Evolutionary conservation across 2,113 vertebrate genomes (phyloP).

Genomic region (Dromiciops gliroides): DNA sequence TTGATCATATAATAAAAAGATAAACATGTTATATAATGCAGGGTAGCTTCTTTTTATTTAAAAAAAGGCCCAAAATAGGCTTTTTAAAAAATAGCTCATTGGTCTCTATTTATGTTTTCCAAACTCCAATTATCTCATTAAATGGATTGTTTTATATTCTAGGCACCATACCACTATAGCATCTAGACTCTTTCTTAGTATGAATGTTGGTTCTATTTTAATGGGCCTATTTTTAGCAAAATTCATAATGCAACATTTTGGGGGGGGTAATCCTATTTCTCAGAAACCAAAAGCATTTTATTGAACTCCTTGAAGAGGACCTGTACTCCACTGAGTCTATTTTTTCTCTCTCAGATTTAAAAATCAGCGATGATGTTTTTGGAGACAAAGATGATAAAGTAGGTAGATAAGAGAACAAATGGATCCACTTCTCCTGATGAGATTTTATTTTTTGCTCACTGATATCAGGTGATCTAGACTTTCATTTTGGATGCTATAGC

Average conservation of each 20-base stretch:
- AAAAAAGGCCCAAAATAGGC: conserved; percentile 33
- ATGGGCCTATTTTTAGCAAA: conserved; percentile 57
- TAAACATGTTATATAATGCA: background rate
- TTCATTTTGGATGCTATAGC: background rate
- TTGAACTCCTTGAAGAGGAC: background rate
- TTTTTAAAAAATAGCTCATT: conserved; percentile 44
- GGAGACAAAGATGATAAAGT: background rate
- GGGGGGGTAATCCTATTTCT: conserved; percentile 25
- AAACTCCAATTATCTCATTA: conserved; percentile 62
- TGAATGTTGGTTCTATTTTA: conserved; percentile 51
- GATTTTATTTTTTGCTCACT: conserved; percentile 39
- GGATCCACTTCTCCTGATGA: background rate
- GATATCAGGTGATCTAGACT: background rate
- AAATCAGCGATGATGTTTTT: conserved; percentile 29
- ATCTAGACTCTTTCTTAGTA: conserved; percentile 39
- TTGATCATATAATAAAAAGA: background rate
- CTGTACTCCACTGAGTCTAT: background rate
- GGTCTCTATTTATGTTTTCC: conserved; percentile 54
- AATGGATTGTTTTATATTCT: conserved; percentile 59
- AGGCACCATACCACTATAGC: conserved; percentile 33
- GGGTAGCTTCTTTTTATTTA: conserved; percentile 5
- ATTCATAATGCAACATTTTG: conserved; percentile 30
- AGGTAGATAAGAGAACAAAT: conserved; percentile 46
- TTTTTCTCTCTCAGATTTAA: conserved; percentile 15
- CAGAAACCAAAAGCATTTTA: conserved; percentile 59